Conservation (phyloP, 2,888 invertebrate genomes). For the Drosophila paramelanica region DNA sequence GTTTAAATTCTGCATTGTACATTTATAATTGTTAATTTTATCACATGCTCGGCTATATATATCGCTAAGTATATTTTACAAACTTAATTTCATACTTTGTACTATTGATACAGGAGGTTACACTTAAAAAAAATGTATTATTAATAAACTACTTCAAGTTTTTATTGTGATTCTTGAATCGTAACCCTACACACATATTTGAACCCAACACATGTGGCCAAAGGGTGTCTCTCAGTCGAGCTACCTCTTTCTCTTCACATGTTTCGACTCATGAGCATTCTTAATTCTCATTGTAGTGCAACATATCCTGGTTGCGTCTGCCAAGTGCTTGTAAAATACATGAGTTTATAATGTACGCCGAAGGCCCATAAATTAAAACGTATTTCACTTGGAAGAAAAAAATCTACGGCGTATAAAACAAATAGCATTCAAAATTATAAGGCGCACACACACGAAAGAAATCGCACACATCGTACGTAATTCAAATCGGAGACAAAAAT, state of each 20-base stretch:
- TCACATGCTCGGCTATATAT: no score
- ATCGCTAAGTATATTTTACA: no score
- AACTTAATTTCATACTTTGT: no score
- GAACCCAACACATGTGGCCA: neutral
- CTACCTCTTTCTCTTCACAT: neutral
- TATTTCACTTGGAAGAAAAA: conserved; percentile 83
- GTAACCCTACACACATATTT: neutral
- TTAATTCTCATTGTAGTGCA: conserved; percentile 48
- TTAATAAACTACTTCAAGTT: no score
- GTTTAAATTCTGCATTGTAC: no score
- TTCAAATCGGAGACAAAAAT: conserved; percentile 68
- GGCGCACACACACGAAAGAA: conserved; percentile 47
- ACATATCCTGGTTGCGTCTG: conserved; percentile 70
- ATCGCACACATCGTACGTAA: conserved; percentile 54
- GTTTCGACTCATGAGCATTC: conserved; percentile 17
- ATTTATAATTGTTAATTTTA: no score
- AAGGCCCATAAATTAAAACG: conserved; percentile 78
- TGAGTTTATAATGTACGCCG: conserved; percentile 67
- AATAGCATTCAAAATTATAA: conserved; percentile 74
- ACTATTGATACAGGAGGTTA: no score
- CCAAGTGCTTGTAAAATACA: conserved; percentile 73
- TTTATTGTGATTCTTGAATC: no score
- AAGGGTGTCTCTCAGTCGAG: neutral
- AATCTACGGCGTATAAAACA: conserved; percentile 73
- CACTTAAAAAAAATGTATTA: no score